phyloP scores from a whole-genome alignment of 2,113 vertebrate genomes.

The Desmodus rotundus region DNA sequence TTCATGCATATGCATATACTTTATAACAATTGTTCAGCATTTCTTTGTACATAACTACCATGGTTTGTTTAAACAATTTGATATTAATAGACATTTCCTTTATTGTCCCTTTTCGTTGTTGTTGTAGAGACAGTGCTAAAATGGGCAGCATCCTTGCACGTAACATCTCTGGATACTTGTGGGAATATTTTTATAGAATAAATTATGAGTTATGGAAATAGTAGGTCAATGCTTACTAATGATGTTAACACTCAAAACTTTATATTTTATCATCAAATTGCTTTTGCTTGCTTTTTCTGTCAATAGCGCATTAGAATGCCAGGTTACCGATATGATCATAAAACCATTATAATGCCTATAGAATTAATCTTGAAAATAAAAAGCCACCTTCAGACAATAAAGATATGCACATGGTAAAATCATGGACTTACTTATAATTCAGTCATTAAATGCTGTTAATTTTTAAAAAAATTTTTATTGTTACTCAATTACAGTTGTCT shows the following conservation, averaged over 20 bases:
- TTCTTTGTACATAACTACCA: not conserved
- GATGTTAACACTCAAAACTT: not conserved
- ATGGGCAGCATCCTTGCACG: not conserved
- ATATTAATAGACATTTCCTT: not conserved
- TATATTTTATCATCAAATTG: not conserved
- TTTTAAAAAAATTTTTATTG: too few relatives aligned
- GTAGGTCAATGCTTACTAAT: not conserved
- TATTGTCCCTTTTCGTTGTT: not conserved
- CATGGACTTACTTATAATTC: not conserved
- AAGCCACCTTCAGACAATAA: not conserved
- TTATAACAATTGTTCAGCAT: not conserved
- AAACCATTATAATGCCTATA: not conserved
- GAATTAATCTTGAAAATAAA: conserved; percentile 27
- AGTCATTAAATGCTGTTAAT: not conserved
- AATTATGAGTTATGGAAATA: not conserved
- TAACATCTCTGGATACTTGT: not conserved
- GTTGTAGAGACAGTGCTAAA: not conserved
- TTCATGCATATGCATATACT: not conserved
- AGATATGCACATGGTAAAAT: conserved; percentile 4
- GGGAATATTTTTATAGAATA: not conserved
- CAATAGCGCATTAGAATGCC: not conserved
- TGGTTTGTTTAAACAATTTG: not conserved
- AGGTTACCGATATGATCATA: not conserved
- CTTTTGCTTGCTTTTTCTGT: not conserved
- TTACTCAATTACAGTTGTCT: too few relatives aligned